These are phyloP conservation scores for Drepana falcataria DNA, from an alignment of 2,888 invertebrate species.

Conservation along the genomic window DNA sequence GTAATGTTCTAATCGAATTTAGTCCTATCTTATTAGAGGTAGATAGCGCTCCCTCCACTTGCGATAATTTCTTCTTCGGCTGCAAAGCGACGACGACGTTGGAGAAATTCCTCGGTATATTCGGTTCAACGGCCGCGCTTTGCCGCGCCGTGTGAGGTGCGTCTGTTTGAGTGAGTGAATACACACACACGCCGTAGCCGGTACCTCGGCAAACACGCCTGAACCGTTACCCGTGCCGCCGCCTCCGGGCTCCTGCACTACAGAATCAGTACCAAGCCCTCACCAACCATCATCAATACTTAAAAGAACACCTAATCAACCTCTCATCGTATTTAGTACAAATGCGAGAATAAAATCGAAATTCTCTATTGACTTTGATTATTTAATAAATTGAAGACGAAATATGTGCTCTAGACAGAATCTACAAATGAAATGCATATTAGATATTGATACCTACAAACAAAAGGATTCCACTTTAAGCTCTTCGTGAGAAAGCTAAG, in stretches of 20 bases:
- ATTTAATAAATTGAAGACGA: no score
- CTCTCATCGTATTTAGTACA: background rate
- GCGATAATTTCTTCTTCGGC: conserved; percentile 61
- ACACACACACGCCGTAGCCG: conserved; percentile 54
- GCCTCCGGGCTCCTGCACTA: conserved; percentile 45
- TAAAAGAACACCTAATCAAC: conserved; percentile 3
- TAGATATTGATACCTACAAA: no score
- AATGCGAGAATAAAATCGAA: no score
- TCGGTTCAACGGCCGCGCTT: conserved; percentile 76
- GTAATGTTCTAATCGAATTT: background rate
- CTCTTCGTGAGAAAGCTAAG: no score
- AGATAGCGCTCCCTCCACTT: conserved; percentile 29
- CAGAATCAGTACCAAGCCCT: conserved; percentile 50
- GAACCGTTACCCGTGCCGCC: conserved; percentile 61
- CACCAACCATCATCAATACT: conserved; percentile 20
- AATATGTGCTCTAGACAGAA: no score
- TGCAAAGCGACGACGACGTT: conserved; percentile 54
- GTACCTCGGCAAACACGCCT: conserved; percentile 68
- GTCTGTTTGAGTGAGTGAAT: conserved; percentile 57
- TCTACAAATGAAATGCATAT: no score
- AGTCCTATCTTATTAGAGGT: background rate
- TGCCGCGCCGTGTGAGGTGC: conserved; percentile 47
- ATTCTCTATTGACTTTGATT: no score
- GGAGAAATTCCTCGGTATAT: conserved; percentile 75
- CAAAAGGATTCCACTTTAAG: no score